Evolutionary conservation across 1,140 invertebrate species (phyloP).

Genomic region (Heliconius eleuchia): DNA sequence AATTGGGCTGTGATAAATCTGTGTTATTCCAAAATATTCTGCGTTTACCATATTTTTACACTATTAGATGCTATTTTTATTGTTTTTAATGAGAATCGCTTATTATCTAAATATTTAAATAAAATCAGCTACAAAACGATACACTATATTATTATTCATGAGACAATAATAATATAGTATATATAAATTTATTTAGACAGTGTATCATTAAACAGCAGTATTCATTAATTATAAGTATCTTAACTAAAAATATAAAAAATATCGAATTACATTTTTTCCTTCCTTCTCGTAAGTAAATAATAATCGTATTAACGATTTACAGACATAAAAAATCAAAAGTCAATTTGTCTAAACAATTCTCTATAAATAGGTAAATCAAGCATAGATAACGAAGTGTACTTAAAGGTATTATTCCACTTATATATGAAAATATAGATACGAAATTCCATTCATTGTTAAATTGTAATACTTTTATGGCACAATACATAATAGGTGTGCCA

Average conservation of each 20-base stretch:
- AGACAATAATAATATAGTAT: no score
- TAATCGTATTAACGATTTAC: not conserved
- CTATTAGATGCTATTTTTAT: no score
- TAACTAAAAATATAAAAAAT: not conserved
- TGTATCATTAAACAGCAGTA: no score
- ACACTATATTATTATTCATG: no score
- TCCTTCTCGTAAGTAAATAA: not conserved
- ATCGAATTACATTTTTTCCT: not conserved
- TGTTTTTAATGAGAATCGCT: no score
- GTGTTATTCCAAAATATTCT: slow-evolving; percentile 23
- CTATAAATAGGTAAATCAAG: not conserved
- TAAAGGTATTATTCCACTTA: slow-evolving; percentile 1
- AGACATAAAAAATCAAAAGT: not conserved
- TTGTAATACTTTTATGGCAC: not conserved
- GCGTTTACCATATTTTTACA: not conserved
- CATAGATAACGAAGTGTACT: not conserved
- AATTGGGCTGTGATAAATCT: slow-evolving; percentile 61
- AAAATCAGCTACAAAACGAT: not conserved
- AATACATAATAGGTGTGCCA: not conserved
- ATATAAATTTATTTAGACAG: no score
- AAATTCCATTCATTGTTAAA: slow-evolving; percentile 1
- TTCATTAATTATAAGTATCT: no score
- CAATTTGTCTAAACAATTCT: not conserved
- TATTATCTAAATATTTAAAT: not conserved
- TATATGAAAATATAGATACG: not conserved